phyloP scores from a whole-genome alignment of 2,113 vertebrate genomes.

The Turdus rufiventris region DNA sequence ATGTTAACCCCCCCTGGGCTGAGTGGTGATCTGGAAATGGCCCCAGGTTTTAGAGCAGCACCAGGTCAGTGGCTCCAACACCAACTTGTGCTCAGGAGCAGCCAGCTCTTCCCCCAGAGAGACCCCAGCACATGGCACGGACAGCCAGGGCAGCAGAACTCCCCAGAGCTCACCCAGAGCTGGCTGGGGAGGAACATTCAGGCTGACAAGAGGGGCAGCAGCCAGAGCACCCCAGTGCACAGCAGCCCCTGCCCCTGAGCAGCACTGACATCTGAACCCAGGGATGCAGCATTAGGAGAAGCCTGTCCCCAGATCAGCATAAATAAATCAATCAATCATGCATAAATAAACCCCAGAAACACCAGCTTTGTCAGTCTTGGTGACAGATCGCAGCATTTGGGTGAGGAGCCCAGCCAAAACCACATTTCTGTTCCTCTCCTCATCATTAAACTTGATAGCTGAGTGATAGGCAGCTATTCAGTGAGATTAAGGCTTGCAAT shows the following conservation, averaged over 20 bases:
- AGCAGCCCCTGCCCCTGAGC: not conserved
- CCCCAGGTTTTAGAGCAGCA: not conserved
- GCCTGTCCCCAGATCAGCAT: not conserved
- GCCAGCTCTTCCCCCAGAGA: not conserved
- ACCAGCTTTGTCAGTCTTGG: slow-evolving; percentile 11
- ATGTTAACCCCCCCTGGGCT: not conserved
- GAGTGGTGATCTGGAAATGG: not conserved
- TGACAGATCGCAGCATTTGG: slow-evolving; percentile 48
- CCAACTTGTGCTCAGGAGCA: not conserved
- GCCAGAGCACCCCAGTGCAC: not conserved
- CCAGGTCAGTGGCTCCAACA: not conserved
- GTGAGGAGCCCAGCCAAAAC: slow-evolving; percentile 17
- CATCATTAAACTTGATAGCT: slow-evolving; percentile 44
- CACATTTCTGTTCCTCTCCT: slow-evolving; percentile 27
- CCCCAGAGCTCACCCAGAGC: not conserved
- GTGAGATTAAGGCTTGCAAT: not conserved
- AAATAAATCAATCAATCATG: not conserved
- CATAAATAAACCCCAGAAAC: slow-evolving; percentile 32
- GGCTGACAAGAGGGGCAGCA: not conserved
- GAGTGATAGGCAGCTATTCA: slow-evolving; percentile 34
- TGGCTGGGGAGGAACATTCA: not conserved
- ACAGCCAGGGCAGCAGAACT: not conserved
- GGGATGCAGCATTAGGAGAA: not conserved
- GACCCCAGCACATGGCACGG: not conserved
- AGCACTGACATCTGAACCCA: not conserved